Evolutionary conservation across 2,888 invertebrate species (phyloP).

Genomic region (Stenodera caucasica): DNA sequence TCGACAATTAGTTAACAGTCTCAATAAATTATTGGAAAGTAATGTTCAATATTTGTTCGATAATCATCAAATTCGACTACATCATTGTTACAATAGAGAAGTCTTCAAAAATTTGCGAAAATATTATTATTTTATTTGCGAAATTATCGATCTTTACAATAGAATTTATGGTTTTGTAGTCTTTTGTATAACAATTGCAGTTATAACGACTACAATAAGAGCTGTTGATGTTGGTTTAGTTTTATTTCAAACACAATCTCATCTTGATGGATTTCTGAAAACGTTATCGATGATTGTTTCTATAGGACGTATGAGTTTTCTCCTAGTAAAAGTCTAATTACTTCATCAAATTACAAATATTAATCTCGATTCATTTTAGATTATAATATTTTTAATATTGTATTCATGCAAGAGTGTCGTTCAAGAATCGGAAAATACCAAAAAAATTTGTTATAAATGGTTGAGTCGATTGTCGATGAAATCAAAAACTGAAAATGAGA

Average conservation of each 20-base stretch:
- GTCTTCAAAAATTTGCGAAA: not conserved
- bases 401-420: not conserved
- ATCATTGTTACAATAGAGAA: not conserved
- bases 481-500: not conserved
- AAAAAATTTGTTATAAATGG: not conserved
- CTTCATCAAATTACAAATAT: not conserved
- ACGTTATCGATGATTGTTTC: too few species aligned
- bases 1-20: not conserved
- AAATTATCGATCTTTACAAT: constrained; percentile 19
- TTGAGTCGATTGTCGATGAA: not conserved
- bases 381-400: not conserved
- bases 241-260: too few species aligned
- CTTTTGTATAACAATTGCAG: not conserved
- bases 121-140: constrained; percentile 27
- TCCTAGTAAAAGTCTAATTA: too few species aligned
- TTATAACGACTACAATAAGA: not conserved
- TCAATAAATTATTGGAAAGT: not conserved
- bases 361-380: not conserved
- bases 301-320: too few species aligned
- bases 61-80: too few species aligned
- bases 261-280: too few species aligned
- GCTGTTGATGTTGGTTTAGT: not conserved
- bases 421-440: not conserved
- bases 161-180: constrained; percentile 36
- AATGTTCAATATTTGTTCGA: not conserved